Evolutionary conservation across 2,113 vertebrate species (phyloP).

Genomic region (Cryptotis parvus): DNA sequence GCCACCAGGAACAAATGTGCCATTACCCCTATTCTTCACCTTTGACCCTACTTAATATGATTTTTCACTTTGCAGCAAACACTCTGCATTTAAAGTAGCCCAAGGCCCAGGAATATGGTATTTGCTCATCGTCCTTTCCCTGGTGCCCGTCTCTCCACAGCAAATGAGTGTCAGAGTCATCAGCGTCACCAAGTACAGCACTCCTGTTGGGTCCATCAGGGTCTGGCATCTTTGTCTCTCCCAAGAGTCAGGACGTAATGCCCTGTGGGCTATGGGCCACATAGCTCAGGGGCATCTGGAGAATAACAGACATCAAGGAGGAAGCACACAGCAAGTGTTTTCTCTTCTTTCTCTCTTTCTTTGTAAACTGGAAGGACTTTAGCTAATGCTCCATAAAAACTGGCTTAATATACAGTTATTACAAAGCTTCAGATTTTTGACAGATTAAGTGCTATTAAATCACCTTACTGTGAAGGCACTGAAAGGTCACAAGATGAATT

Average conservation of each 20-base stretch:
- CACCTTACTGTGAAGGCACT: slow-evolving; percentile 88
- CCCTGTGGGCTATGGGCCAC: neutral
- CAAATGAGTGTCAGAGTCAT: neutral
- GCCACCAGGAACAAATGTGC: too few relatives aligned
- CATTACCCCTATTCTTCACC: neutral
- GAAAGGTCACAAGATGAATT: slow-evolving; percentile 91
- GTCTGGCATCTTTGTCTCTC: neutral
- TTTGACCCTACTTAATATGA: too few relatives aligned
- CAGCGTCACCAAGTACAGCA: neutral
- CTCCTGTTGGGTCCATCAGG: neutral
- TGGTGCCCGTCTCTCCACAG: neutral
- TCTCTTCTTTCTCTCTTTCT: slow-evolving; percentile 56
- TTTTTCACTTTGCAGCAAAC: slow-evolving; percentile 21
- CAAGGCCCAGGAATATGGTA: fast-evolving
- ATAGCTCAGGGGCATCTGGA: neutral
- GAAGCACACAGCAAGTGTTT: slow-evolving; percentile 26
- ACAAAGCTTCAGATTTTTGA: slow-evolving; percentile 90
- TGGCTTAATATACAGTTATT: slow-evolving; percentile 90
- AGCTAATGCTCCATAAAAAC: slow-evolving; percentile 89
- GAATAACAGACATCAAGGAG: slow-evolving; percentile 45
- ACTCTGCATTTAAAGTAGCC: neutral
- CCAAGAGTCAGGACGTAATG: neutral
- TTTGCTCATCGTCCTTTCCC: neutral
- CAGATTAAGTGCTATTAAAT: slow-evolving; percentile 93
- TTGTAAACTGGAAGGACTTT: slow-evolving; percentile 87